Percentiles rank a stretch among this genome's conserved stretches.
Conservation (phyloP, 2,797 vertebrate genomes). For the Spondyliosoma cantharus region DNA sequence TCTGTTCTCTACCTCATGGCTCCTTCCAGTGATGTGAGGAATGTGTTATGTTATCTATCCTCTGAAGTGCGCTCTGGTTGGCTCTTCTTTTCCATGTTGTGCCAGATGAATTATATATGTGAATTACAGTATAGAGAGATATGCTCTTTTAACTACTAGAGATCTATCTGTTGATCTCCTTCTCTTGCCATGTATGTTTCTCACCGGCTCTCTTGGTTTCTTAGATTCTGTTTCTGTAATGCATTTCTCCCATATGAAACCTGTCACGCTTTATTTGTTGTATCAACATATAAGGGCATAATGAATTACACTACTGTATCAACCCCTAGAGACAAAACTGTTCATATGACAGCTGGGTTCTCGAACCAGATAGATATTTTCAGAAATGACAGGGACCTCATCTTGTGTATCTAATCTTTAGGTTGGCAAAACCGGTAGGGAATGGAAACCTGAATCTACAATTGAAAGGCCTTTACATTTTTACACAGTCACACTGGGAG, state of each 20-base stretch:
- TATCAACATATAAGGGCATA: constrained; percentile 1
- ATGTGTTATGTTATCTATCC: constrained; percentile 30
- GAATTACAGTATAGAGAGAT: constrained; percentile 65
- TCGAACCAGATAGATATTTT: neutral
- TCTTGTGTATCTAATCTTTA: neutral
- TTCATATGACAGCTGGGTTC: neutral
- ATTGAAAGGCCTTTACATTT: neutral
- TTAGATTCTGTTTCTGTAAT: constrained; percentile 27
- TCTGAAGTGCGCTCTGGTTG: constrained; percentile 54
- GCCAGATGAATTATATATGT: constrained; percentile 72
- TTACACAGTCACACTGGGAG: neutral
- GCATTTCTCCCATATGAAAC: constrained; percentile 15
- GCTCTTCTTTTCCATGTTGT: constrained; percentile 53
- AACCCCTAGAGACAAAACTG: neutral
- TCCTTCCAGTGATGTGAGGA: constrained; percentile 35
- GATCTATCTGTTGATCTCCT: constrained; percentile 49
- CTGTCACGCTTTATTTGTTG: constrained; percentile 15
- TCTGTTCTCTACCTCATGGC: constrained; percentile 40
- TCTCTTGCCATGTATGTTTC: constrained; percentile 25
- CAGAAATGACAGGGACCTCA: no score
- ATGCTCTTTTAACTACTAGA: constrained; percentile 74
- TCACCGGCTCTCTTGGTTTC: constrained; percentile 15
- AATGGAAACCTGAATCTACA: neutral
- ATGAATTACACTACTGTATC: constrained; percentile 2
- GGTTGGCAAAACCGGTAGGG: neutral